Base-by-base conservation (phyloP, 2,797 vertebrate genomes). In the Pempheris klunzingeri region DNA sequence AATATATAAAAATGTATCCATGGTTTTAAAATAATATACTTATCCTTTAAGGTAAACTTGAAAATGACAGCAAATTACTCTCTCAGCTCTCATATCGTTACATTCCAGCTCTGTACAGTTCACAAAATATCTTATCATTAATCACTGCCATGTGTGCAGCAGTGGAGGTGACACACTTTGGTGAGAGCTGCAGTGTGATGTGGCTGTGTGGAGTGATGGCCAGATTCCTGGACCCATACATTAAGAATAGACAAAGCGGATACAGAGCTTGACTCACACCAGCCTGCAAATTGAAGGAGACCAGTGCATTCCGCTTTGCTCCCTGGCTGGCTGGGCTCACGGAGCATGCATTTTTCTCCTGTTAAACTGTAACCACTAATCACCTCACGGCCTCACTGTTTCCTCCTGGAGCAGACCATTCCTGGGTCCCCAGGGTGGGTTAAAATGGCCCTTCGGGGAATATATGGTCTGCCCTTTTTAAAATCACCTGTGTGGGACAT, bases 341-440 rank as follows among this genome's bases (percentile, higher is more conserved):
- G 79, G 89, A 90, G 90, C 85, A 77, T 88, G 92, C 94, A 95
- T 95, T 95, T 92, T 93, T 95, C 92, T 92, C 62, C 92, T 92
- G 95, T 95, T 95, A 95, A 96, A 95, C 93, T 93, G 90, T 94
- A 95, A 96, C 94, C 95, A 93, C 95, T 95, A 95, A 95, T 95
- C 93, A 92, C 92, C 90, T 91, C 87, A 79, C 84, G 52, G 91
- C 90, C 91, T 92, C 88, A 81, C 90, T 65, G 90, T 92, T 95
- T 95, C 94, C 93, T 94, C 89, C 89, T 86, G 71, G 75, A 91
- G 84, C 80, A 83, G 83, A 89, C 92, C 88, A 78, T 87, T 92
- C 85, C 68, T 61, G 53, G 55, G 83, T 91, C 85, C 88, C 85
- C 68, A 46, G 89, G 90, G 85, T 88, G 82, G 72, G 77, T 86